Conservation (phyloP, 2,888 invertebrate genomes). For the Myopa testacea region DNA sequence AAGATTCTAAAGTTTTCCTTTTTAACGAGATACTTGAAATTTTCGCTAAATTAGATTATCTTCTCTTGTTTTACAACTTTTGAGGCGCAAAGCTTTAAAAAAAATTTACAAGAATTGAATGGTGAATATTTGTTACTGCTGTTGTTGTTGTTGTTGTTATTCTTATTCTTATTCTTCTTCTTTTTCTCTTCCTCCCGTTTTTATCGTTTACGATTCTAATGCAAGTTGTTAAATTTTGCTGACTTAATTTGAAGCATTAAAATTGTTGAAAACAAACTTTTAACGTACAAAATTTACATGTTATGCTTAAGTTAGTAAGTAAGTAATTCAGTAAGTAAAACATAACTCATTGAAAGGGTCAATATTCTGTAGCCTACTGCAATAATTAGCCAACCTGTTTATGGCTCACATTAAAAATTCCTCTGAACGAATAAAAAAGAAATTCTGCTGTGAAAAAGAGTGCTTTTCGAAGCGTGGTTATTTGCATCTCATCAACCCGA, state of each 20-base stretch:
- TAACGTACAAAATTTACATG: not conserved
- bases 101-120: not conserved
- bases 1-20: slow-evolving; percentile 20
- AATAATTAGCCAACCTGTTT: too few relatives aligned
- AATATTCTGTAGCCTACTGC: too few relatives aligned
- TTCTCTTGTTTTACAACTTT: slow-evolving; percentile 30
- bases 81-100: slow-evolving; percentile 19
- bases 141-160: not conserved
- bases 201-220: not conserved
- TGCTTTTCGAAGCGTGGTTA: too few relatives aligned
- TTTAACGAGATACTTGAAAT: slow-evolving; percentile 32
- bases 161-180: not conserved
- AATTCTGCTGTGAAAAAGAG: too few relatives aligned
- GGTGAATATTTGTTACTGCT: not conserved
- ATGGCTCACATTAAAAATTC: too few relatives aligned
- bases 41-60: slow-evolving; percentile 35
- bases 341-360: too few relatives aligned
- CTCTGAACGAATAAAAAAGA: too few relatives aligned
- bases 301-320: too few relatives aligned
- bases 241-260: not conserved
- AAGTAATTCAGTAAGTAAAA: too few relatives aligned
- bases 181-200: not conserved
- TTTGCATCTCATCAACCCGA: too few relatives aligned
- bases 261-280: not conserved
- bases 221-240: not conserved